Evolutionary conservation across 2,888 invertebrate genomes (phyloP).

Genomic region (Eupeodes latifasciatus): DNA sequence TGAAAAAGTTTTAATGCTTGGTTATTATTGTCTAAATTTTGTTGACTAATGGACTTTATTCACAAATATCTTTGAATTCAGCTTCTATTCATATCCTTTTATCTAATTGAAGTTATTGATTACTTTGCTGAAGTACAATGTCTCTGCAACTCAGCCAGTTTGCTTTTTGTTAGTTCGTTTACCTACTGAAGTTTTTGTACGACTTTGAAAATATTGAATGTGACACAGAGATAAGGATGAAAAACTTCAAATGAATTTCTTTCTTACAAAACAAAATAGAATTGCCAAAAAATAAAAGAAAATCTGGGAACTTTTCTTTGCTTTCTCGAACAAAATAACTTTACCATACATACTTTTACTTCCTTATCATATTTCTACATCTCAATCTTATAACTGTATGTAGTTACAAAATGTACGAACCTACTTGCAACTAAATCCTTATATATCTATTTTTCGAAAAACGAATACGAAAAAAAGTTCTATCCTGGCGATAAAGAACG

Average conservation of each 20-base stretch:
- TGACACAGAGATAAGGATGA: no score
- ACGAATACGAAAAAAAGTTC: not conserved
- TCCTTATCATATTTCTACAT: not conserved
- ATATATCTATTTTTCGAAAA: not conserved
- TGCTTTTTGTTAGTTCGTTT: no score
- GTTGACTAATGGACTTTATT: no score
- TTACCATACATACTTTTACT: not conserved
- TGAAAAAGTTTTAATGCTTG: no score
- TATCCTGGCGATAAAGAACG: constrained; percentile 40
- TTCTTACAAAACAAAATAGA: not conserved
- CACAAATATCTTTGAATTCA: no score
- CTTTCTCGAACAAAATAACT: not conserved
- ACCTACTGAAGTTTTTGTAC: no score
- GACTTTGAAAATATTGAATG: no score
- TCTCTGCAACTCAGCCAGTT: no score
- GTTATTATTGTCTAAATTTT: no score
- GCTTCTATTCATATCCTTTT: no score
- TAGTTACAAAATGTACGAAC: not conserved
- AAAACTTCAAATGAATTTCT: not conserved
- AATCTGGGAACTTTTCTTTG: not conserved
- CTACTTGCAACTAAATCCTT: not conserved
- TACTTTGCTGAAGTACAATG: no score
- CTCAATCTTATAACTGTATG: not conserved
- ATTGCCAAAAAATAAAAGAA: not conserved
- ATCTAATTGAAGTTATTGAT: no score